phyloP scores from a whole-genome alignment of 1,140 invertebrate species.

The Papilio dardanus region DNA sequence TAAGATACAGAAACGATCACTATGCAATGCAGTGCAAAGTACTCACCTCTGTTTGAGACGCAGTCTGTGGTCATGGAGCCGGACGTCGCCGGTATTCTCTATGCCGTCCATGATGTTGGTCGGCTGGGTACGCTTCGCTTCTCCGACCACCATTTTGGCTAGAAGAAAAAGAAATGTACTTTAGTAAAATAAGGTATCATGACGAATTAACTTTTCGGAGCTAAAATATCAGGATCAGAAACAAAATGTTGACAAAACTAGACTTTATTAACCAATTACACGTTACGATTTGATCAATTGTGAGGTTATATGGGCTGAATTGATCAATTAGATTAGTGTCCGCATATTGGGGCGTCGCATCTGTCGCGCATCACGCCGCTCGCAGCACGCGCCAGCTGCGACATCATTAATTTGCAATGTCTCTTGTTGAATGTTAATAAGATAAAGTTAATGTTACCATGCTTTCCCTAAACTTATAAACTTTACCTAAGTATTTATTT shows the following conservation, averaged over 20 bases:
- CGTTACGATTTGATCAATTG: neutral
- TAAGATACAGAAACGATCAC: neutral
- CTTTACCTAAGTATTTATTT: too few relatives aligned
- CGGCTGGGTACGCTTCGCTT: constrained; percentile 80
- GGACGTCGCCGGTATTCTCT: constrained; percentile 90
- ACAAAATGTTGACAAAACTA: too few relatives aligned
- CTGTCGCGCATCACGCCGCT: too few relatives aligned
- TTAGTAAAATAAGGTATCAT: too few relatives aligned
- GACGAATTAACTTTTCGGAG: too few relatives aligned
- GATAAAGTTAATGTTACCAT: too few relatives aligned
- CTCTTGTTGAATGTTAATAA: too few relatives aligned
- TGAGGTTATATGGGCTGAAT: neutral
- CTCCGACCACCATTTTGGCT: constrained; percentile 89
- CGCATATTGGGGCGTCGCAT: neutral
- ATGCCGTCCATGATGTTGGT: constrained; percentile 93
- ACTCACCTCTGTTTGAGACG: constrained; percentile 90
- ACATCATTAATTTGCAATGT: too few relatives aligned
- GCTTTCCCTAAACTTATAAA: too few relatives aligned
- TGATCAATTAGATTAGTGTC: constrained; percentile 50
- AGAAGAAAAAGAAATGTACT: constrained; percentile 68
- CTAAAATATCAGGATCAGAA: too few relatives aligned
- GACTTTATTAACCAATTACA: neutral
- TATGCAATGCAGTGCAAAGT: neutral
- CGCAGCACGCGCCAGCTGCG: too few relatives aligned
- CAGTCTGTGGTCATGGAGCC: constrained; percentile 90